Base-by-base conservation (phyloP, 2,113 vertebrate species). In the Nerophis lumbriciformis region DNA sequence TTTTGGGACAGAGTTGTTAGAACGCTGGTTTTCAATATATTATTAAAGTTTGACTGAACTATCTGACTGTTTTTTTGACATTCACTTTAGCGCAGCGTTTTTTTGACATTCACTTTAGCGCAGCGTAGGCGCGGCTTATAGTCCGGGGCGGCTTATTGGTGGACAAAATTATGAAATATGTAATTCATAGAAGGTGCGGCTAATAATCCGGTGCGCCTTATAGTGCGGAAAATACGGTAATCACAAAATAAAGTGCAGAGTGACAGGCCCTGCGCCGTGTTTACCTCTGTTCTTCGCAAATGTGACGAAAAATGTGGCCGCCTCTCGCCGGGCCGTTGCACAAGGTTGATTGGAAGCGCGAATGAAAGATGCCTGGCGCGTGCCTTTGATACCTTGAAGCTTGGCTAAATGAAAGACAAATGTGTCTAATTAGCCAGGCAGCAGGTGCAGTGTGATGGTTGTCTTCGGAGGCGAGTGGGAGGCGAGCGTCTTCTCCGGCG, bases 361-460 rank as follows among this genome's bases (percentile, higher is more conserved):
- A 76, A 67, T 36, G 53, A 75, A 58, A n/a, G 66, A 67, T 48
- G 56, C 53, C n/a, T 51, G 65, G 50, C 15, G 38, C 51, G 19
- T 63, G 37, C 28, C 71, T 69, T 71, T 86, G 78, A 86, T 72
- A 74, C 62, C 63, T 84, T 86, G 59, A 83, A 78, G 68, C 75
- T 72, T 66, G 65, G 72, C 69, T 81, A 80, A 85, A 84, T 79
- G 65, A 77, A 81, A 81, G 76, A 82, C 78, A 79, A 81, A 84
- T 79, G 80, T 73, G 71, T 69, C 73, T 83, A 85, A 88, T 89
- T 86, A 87, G 71, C 63, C 77, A 74, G 74, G 69, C 87, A 85
- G 83, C 82, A 80, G 85, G 84, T 80, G 78, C 68, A 71, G 66
- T 71, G 59, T 82, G 83, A 84, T 78, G 70, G 77, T 82, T 81